phyloP scores from a whole-genome alignment of 1,140 invertebrate genomes.

The Lasioglossum albipes region DNA sequence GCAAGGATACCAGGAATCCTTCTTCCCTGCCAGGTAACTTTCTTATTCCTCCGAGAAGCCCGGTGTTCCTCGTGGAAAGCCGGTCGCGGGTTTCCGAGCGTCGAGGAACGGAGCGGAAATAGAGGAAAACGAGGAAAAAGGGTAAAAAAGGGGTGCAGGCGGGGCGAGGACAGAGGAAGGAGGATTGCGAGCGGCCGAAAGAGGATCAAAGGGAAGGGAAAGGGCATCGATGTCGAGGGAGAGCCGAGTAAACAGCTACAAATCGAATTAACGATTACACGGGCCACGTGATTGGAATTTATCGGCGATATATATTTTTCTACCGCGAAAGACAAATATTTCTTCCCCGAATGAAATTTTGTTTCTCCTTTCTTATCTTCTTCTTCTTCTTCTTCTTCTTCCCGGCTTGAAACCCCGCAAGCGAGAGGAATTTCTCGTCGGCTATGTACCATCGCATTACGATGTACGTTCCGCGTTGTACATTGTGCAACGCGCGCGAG shows the following conservation, averaged over 20 bases:
- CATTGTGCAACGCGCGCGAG: too few species aligned
- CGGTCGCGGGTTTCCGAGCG: neutral
- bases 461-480: too few species aligned
- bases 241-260: conserved; percentile 44
- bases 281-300: conserved; percentile 37
- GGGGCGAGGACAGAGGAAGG: neutral
- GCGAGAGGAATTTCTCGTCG: too few species aligned
- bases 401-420: too few species aligned
- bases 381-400: too few species aligned
- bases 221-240: conserved; percentile 32
- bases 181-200: neutral
- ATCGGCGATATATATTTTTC: conserved; percentile 5
- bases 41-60: conserved; percentile 18
- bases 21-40: conserved; percentile 11
- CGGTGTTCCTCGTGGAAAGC: neutral
- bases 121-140: neutral
- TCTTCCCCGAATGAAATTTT: neutral
- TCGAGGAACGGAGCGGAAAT: neutral
- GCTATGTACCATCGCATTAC: too few species aligned
- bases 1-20: neutral
- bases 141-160: neutral
- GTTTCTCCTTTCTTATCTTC: neutral
- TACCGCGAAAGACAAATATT: neutral
- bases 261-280: conserved; percentile 67
- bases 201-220: conserved; percentile 1